Evolutionary conservation across 2,888 invertebrate genomes (phyloP).

Genomic region (Drosophila hamatofila): DNA sequence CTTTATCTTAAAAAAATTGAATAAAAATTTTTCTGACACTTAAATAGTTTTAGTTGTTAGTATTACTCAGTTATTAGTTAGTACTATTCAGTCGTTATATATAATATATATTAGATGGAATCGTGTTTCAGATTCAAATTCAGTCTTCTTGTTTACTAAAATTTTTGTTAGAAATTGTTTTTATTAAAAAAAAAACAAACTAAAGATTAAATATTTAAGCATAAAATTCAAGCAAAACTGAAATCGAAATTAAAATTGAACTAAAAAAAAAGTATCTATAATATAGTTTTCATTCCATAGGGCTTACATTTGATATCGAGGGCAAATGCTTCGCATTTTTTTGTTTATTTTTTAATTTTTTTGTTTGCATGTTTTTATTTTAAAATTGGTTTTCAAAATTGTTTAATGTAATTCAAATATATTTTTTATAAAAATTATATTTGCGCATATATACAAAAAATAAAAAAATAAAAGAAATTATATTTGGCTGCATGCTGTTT

Average conservation of each 20-base stretch:
- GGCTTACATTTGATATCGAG: not conserved
- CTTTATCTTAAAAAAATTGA: no score
- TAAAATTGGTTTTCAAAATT: not conserved
- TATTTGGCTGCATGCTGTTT: constrained; percentile 47
- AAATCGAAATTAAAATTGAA: not conserved
- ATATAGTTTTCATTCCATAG: not conserved
- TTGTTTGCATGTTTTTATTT: constrained; percentile 5
- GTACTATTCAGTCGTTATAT: no score
- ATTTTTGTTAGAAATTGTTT: not conserved
- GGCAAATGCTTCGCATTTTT: not conserved
- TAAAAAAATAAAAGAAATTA: not conserved
- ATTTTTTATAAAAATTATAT: not conserved
- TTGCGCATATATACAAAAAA: no score
- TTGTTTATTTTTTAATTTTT: not conserved
- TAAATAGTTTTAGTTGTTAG: no score
- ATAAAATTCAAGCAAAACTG: not conserved
- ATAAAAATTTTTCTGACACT: no score
- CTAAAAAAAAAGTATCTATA: not conserved
- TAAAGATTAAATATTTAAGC: not conserved
- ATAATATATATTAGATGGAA: no score
- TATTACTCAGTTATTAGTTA: no score
- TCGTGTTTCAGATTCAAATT: not conserved
- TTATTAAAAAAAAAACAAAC: not conserved
- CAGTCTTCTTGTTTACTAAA: not conserved
- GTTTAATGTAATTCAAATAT: not conserved